Evolutionary conservation across 2,888 invertebrate genomes (phyloP), one percentile per base, ranked within the genome.

Genomic region (Creontiades dilutus): DNA sequence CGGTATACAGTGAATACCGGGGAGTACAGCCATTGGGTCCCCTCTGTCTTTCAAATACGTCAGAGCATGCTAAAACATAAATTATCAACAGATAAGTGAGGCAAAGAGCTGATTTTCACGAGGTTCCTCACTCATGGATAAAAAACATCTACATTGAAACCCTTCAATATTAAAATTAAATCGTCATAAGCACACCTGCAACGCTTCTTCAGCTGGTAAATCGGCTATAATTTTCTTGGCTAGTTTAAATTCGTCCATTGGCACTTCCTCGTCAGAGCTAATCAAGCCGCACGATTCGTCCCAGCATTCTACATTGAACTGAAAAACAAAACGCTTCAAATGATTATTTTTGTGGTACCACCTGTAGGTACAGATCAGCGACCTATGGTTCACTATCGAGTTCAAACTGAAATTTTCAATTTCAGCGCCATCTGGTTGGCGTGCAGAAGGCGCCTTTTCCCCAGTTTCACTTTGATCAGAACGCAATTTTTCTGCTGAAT

Each of bases 21-120:
- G 92, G 0, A 92, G 90, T 47, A 91, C 89, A n/a, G 91, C 92
- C 37, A 92, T 78, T 14, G 92, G 91, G 78, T 92, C 92, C 19
- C 92, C 92, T 87, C 86, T 89, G 55, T 91, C 91, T 9, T 90
- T 76, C 19, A 92, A 81, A 28, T 90, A 90, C 57, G 85, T 46
- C 3, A 92, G 52, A 0, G 91, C 91, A 13, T 89, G 86, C 90
- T 90, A 68, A 12, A 86, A 75, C 37, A 52, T 37, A 37, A 37
- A 37, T 37, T 7, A 37, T 37, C 37, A 37, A 4, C 7, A 7
- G 37, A 4, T 37, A n/a, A n/a, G n/a, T n/a, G n/a, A n/a, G n/a
- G n/a, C n/a, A n/a, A n/a, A n/a, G n/a, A n/a, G n/a, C n/a, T n/a
- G n/a, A n/a, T n/a, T n/a, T n/a, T n/a, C n/a, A n/a, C n/a, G n/a